Percentiles rank a stretch among this genome's conserved stretches.
Conservation (phyloP, 2,888 invertebrate species). For the Abscondita cerata region DNA sequence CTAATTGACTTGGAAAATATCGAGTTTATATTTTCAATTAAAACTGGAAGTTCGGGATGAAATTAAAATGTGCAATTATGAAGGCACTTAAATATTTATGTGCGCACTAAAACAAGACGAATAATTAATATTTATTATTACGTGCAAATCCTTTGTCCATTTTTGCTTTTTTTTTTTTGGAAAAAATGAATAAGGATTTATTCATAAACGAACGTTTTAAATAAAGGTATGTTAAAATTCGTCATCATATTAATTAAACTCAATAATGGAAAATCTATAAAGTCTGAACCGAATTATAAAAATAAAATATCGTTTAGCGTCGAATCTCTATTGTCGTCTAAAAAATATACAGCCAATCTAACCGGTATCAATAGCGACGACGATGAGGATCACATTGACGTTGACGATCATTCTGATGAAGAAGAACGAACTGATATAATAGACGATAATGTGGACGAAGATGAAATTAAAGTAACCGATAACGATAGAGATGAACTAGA, state of each 20-base stretch:
- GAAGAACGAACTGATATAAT: conserved; percentile 55
- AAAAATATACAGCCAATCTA: conserved; percentile 35
- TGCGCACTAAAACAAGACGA: conserved; percentile 15
- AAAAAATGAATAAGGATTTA: background rate
- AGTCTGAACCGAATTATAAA: conserved; percentile 59
- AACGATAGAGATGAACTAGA: conserved; percentile 53
- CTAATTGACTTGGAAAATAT: conserved; percentile 31
- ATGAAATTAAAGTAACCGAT: conserved; percentile 56
- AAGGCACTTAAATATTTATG: conserved; percentile 27
- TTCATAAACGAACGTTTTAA: background rate
- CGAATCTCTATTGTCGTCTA: conserved; percentile 66
- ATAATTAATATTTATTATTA: conserved; percentile 18
- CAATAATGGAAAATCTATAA: conserved; percentile 31
- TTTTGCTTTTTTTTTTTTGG: conserved; percentile 12
- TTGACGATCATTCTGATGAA: conserved; percentile 63
- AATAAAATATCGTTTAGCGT: conserved; percentile 78
- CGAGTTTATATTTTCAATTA: conserved; percentile 27
- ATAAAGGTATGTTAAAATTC: background rate
- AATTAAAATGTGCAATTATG: conserved; percentile 22
- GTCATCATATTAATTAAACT: background rate
- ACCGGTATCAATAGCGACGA: conserved; percentile 37
- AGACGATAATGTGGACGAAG: conserved; percentile 49
- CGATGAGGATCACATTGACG: conserved; percentile 50
- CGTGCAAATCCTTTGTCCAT: conserved; percentile 3
- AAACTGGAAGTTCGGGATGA: conserved; percentile 18